phyloP scores from a whole-genome alignment of 2,113 vertebrate genomes.

The Callocephalon fimbriatum region DNA sequence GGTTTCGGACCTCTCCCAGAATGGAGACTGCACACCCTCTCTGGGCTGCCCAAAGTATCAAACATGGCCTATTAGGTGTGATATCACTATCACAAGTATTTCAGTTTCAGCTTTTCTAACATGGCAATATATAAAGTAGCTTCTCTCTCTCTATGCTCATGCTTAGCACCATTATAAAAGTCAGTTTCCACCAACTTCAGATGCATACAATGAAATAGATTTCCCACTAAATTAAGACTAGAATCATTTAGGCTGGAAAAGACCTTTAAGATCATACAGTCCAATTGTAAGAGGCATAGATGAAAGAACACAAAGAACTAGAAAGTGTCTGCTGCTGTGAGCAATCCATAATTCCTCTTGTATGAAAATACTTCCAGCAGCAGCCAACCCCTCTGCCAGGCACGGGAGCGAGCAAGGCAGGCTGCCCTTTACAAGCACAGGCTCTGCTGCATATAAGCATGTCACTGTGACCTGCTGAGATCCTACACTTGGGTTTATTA shows the following conservation, averaged over 20 bases:
- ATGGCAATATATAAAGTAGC: not conserved
- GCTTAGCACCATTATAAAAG: not conserved
- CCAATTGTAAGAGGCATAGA: not conserved
- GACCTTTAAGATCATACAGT: rapidly evolving
- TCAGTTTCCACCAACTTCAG: not conserved
- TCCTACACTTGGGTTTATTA: not conserved
- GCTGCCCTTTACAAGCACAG: not conserved
- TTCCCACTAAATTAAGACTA: not conserved
- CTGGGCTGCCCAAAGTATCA: not conserved
- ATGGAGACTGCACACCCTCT: not conserved
- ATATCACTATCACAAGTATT: not conserved
- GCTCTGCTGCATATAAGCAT: rapidly evolving
- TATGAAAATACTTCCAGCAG: not conserved
- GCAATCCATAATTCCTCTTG: not conserved
- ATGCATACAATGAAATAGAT: not conserved
- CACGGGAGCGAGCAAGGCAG: not conserved
- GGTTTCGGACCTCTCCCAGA: not conserved
- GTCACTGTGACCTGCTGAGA: rapidly evolving
- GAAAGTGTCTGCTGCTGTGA: not conserved
- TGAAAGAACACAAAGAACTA: not conserved
- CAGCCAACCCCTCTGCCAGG: not conserved
- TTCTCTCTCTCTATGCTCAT: not conserved
- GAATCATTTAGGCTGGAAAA: not conserved
- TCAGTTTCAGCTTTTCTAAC: not conserved
- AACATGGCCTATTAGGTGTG: not conserved